Evolutionary conservation across 2,113 vertebrate genomes (phyloP).

Genomic region (Bambusicola thoracicus): DNA sequence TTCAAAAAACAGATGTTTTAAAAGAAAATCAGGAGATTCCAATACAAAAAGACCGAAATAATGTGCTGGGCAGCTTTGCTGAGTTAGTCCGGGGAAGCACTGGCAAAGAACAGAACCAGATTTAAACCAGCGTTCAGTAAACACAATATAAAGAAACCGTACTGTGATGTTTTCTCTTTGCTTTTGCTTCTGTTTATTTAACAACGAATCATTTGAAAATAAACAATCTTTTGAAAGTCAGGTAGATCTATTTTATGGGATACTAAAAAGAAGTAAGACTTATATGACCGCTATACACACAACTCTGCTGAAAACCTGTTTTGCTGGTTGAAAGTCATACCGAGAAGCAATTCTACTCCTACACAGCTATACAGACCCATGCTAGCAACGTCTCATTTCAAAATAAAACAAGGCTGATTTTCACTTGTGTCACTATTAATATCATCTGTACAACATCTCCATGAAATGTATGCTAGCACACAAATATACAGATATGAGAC

Average conservation of each 20-base stretch:
- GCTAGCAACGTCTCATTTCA: slow-evolving; percentile 32
- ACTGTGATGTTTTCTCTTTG: slow-evolving; percentile 12
- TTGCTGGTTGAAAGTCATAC: not conserved
- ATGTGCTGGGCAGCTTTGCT: slow-evolving; percentile 33
- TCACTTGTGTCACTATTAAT: slow-evolving; percentile 70
- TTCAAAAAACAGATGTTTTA: not conserved
- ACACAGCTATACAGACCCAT: slow-evolving; percentile 56
- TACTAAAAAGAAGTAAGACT: not conserved
- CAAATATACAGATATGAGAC: slow-evolving; percentile 69
- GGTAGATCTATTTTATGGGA: slow-evolving; percentile 6
- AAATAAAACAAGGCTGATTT: slow-evolving; percentile 66
- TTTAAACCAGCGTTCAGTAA: slow-evolving; percentile 2
- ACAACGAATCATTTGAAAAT: slow-evolving; percentile 10
- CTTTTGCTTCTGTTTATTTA: not conserved
- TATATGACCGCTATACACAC: not conserved
- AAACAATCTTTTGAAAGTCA: not conserved
- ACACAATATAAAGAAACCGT: not conserved
- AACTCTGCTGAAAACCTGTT: not conserved
- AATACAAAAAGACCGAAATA: slow-evolving; percentile 34
- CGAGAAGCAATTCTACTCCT: slow-evolving; percentile 50
- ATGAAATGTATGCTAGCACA: slow-evolving; percentile 54
- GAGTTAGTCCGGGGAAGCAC: slow-evolving; percentile 5
- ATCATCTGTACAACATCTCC: slow-evolving; percentile 74
- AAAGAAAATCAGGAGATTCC: not conserved
- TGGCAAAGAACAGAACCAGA: not conserved